These are phyloP conservation scores for Prunella fulvescens DNA, from an alignment of 2,113 vertebrate genomes.

Conservation along the genomic window DNA sequence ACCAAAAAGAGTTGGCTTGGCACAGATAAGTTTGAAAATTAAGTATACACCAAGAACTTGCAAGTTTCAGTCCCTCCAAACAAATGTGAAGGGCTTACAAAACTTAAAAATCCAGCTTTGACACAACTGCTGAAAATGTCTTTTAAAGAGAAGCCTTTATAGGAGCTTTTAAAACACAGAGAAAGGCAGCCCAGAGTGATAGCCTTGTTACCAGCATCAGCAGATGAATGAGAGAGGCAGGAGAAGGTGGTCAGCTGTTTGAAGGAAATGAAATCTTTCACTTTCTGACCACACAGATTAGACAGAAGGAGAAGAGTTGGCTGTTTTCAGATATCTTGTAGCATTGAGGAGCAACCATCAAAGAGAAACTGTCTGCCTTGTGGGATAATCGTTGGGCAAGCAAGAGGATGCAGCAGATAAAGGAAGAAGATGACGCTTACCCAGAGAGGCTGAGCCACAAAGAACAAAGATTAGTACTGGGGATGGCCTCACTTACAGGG, in stretches of 20 bases:
- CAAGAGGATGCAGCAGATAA: conserved; percentile 14
- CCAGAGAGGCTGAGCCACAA: background rate
- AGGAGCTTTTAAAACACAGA: background rate
- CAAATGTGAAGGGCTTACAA: background rate
- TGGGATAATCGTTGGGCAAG: background rate
- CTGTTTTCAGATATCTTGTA: background rate
- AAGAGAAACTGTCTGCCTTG: conserved; percentile 12
- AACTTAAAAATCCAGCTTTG: background rate
- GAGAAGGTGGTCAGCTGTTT: background rate
- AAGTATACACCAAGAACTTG: background rate
- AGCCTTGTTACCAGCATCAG: background rate
- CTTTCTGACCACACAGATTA: conserved; percentile 30
- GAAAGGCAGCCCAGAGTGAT: background rate
- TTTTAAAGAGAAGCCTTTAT: background rate
- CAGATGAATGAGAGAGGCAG: background rate
- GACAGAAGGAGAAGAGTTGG: background rate
- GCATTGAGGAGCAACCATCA: background rate
- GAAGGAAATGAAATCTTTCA: conserved; percentile 17
- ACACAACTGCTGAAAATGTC: background rate
- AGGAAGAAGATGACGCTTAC: background rate
- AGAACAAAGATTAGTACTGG: background rate
- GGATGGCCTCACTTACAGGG: background rate
- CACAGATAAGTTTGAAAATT: background rate
- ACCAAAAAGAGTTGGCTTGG: background rate
- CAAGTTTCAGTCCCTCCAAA: background rate